Evolutionary conservation across 2,888 invertebrate genomes (phyloP), one percentile per base, ranked within the genome.

Genomic region (Patella ulyssiponensis): DNA sequence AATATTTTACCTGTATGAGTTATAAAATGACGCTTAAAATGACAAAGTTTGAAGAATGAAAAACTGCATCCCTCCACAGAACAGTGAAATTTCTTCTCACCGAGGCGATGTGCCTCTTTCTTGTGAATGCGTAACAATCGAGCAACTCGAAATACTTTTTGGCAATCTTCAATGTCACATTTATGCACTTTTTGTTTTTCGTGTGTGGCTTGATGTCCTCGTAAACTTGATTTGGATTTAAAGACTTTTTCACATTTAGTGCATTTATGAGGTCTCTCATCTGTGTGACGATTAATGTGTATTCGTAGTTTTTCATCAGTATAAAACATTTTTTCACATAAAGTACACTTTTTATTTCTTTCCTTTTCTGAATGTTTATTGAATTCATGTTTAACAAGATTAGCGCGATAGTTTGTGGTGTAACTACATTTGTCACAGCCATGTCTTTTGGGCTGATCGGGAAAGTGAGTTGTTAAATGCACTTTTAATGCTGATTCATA

Each of bases 31-130:
- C 90, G 84, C 74, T 88, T 88, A 72, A 91, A 83, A 81, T 90
- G 90, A 77, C 88, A 88, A 77, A 88, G 88, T 81, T 90, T 90
- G 83, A 90, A 89, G 84, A 91, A 91, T 72, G 88, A 87, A 80
- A 88, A 87, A 9, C 81, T 84, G 83, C 91, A 91, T 52, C 87
- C 88, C 58, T 88, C 87, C 75, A 87, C 85, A 27, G 83, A 76
- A 82, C 91, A 91, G 73, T 83, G 82, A 77, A 85, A 88, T 71
- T 85, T 87, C 81, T 89, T 89, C 27, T 87, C 86, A 23, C 64
- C 64, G 73, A 87, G 80, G 73, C 88, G 82, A 79, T 91, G 91
- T 71, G 84, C 86, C 77, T 89, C 89, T 73, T 88, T 86, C 79
- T 86, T 80, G 75, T 91, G 91, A 77, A 84, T 85, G 77, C 86